Conservation (phyloP, 2,888 invertebrate species). For the Melipona bicolor region DNA sequence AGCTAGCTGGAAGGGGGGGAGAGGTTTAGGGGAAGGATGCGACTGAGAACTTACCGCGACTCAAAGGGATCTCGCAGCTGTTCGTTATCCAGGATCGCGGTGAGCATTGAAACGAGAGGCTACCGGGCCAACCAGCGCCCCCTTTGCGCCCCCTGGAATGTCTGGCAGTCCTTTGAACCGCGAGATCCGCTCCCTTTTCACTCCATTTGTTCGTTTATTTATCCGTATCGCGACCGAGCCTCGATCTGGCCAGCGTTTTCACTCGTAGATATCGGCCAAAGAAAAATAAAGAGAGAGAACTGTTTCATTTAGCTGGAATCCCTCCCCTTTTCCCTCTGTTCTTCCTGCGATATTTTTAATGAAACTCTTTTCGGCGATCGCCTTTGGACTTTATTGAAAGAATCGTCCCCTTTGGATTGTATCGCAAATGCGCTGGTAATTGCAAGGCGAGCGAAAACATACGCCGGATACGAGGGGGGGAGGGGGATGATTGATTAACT, state of each 20-base stretch:
- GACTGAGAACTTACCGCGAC: background rate
- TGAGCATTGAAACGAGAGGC: slow-evolving; percentile 50
- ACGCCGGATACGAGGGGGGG: too few relatives aligned
- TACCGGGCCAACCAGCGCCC: slow-evolving; percentile 18
- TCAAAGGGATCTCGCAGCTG: slow-evolving; percentile 54
- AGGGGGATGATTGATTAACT: background rate
- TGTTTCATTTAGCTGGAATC: slow-evolving; percentile 20
- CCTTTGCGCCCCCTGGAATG: slow-evolving; percentile 53
- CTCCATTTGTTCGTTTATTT: slow-evolving; percentile 19
- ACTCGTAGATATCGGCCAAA: too few relatives aligned
- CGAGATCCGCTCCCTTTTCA: background rate
- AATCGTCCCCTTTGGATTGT: background rate
- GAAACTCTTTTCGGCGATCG: background rate
- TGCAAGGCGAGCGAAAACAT: background rate
- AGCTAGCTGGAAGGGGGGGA: background rate
- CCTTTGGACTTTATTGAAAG: background rate
- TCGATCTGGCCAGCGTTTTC: too few relatives aligned
- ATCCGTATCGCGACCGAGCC: too few relatives aligned
- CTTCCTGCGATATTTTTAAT: background rate
- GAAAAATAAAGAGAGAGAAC: background rate
- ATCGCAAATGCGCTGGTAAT: background rate
- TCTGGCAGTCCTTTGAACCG: slow-evolving; percentile 54
- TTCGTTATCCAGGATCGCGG: slow-evolving; percentile 59
- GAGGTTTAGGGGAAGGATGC: background rate
- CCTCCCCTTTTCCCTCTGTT: background rate